These are phyloP conservation scores for Eulithis testata DNA, from an alignment of 2,888 invertebrate species.

Conservation along the genomic window DNA sequence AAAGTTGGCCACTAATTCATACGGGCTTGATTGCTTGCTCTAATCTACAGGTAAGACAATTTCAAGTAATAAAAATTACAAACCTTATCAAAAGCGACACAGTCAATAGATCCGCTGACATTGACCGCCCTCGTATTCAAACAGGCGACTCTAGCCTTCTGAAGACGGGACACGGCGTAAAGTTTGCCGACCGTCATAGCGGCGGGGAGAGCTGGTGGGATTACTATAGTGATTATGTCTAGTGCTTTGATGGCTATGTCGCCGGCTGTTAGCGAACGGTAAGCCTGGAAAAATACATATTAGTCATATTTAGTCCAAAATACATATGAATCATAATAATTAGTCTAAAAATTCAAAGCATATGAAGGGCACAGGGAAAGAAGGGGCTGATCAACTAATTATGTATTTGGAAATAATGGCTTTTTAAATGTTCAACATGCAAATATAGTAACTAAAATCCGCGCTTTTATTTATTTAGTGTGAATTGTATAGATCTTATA, in stretches of 20 bases:
- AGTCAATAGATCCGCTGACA: constrained; percentile 95
- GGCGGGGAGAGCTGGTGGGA: constrained; percentile 97
- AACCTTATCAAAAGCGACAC: constrained; percentile 96
- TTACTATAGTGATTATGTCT: constrained; percentile 97
- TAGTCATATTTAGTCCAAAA: neutral
- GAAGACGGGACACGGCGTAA: constrained; percentile 94
- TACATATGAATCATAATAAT: no score
- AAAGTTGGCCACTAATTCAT: no score
- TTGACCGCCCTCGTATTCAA: constrained; percentile 97
- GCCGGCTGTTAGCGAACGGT: constrained; percentile 83
- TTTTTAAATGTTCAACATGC: no score
- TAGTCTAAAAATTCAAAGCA: no score
- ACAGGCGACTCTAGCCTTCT: constrained; percentile 92
- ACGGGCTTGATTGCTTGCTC: no score
- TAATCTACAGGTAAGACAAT: no score
- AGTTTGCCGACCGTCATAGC: constrained; percentile 98
- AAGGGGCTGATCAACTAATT: no score
- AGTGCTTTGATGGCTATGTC: constrained; percentile 91
- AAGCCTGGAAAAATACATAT: constrained; percentile 70
- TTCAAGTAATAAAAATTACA: neutral
- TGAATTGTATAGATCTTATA: no score
- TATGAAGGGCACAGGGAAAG: no score
- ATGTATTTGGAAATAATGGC: no score
- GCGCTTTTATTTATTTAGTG: no score
- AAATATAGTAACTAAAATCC: no score